These are phyloP conservation scores for Etheostoma cragini DNA, from an alignment of 2,113 vertebrate species.

Conservation along the genomic window DNA sequence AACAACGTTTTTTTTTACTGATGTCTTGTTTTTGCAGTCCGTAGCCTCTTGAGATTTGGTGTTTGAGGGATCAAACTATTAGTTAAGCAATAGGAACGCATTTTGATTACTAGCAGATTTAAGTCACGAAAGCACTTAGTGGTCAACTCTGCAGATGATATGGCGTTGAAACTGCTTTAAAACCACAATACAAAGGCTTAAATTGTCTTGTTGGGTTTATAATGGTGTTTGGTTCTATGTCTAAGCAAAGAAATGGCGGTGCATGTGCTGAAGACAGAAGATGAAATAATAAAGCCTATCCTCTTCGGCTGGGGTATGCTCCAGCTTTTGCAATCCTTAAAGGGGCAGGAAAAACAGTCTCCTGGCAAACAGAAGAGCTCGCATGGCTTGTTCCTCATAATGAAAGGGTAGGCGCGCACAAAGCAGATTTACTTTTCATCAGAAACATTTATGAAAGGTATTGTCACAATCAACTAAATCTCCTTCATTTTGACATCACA, in stretches of 20 bases:
- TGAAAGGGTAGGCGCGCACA: conserved; percentile 22
- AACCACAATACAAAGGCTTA: conserved; percentile 38
- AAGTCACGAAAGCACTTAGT: conserved; percentile 48
- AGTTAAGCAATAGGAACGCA: conserved; percentile 55
- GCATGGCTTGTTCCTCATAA: conserved; percentile 28
- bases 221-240: not conserved
- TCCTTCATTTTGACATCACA: not conserved
- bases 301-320: conserved; percentile 22
- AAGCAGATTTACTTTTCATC: conserved; percentile 19
- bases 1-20: conserved; percentile 40
- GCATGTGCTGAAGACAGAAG: conserved; percentile 8
- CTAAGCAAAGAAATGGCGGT: conserved; percentile 10
- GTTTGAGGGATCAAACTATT: conserved; percentile 12
- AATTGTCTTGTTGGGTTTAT: conserved; percentile 19
- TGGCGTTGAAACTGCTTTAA: conserved; percentile 43
- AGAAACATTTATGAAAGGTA: conserved; percentile 27
- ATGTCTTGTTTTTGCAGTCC: conserved; percentile 51
- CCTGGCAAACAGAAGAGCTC: conserved; percentile 27
- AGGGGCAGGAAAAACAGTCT: conserved; percentile 27
- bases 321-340: conserved; percentile 20
- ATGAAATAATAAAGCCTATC: conserved; percentile 38
- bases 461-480: conserved; percentile 7
- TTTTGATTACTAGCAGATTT: conserved; percentile 72
- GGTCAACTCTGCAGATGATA: conserved; percentile 54
- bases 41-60: conserved; percentile 8